A percentile compares a stretch with the other conserved stretches of the same genome.
These are phyloP conservation scores for Agonopterix arenella DNA, from an alignment of 2,888 invertebrate genomes.

Conservation along the genomic window DNA sequence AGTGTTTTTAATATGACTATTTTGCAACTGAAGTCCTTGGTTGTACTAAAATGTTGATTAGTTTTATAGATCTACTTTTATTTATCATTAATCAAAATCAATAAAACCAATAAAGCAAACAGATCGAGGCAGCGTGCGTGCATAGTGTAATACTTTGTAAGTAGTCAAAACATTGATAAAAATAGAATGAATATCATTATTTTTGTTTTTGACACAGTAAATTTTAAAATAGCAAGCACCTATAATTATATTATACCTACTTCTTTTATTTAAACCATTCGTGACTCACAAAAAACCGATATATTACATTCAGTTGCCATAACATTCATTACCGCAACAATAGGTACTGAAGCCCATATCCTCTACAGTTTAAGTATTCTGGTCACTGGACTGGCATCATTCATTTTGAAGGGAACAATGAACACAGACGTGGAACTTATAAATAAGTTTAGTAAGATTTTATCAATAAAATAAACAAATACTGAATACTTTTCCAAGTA, in stretches of 20 bases:
- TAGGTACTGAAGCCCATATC: conserved; percentile 4
- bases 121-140: background rate
- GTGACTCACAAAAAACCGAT: background rate
- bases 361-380: conserved; percentile 11
- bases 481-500: too few relatives aligned
- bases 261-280: background rate
- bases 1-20: conserved; percentile 8
- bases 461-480: too few relatives aligned
- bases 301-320: conserved; percentile 12
- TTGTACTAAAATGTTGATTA: conserved; percentile 15
- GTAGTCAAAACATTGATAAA: too few relatives aligned
- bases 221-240: too few relatives aligned
- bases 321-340: conserved; percentile 9
- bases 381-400: conserved; percentile 22
- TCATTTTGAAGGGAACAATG: too few relatives aligned
- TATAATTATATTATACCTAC: too few relatives aligned
- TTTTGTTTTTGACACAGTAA: too few relatives aligned
- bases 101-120: background rate
- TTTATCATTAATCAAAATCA: too few relatives aligned
- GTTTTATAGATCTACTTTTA: conserved; percentile 22
- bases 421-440: too few relatives aligned
- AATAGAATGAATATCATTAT: too few relatives aligned
- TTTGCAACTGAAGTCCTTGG: conserved; percentile 25
- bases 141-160: background rate
- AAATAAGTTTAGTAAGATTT: too few relatives aligned